Conservation (phyloP, 1,140 invertebrate species). For the Prorops nasuta region DNA sequence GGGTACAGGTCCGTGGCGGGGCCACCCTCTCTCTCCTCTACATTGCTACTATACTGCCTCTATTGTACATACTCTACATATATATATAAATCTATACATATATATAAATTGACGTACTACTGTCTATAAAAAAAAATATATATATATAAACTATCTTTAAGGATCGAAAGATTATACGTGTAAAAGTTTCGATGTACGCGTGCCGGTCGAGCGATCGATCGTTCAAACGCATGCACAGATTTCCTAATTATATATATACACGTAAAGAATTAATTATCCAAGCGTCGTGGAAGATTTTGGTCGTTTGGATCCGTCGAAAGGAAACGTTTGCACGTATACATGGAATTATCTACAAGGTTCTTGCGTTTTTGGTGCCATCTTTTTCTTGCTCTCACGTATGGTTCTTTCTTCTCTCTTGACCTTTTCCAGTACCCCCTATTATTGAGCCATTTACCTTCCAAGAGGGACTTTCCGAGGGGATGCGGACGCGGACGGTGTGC, state of each 20-base stretch:
- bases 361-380: conserved; percentile 54
- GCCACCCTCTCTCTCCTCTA: conserved; percentile 52
- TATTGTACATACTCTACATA: conserved; percentile 50
- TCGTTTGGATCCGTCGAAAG: too few relatives aligned
- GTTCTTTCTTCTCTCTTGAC: conserved; percentile 64
- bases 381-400: conserved; percentile 64
- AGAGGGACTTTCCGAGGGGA: conserved; percentile 78
- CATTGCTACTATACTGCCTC: conserved; percentile 52
- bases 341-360: too few relatives aligned
- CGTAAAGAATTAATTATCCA: too few relatives aligned
- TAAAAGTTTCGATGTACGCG: conserved; percentile 13
- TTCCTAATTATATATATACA: conserved; percentile 29
- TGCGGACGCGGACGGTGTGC: conserved; percentile 81
- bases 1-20: conserved; percentile 43
- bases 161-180: conserved; percentile 16
- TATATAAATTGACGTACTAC: conserved; percentile 31
- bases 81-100: conserved; percentile 25
- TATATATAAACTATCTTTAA: conserved; percentile 21
- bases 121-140: conserved; percentile 22
- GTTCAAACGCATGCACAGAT: too few relatives aligned
- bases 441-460: conserved; percentile 83
- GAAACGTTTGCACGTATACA: too few relatives aligned
- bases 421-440: conserved; percentile 78
- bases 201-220: too few relatives aligned
- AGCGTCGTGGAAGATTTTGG: too few relatives aligned